Evolutionary conservation across 2,888 invertebrate genomes (phyloP), one percentile per base, ranked within the genome.

Genomic region (Tetropium fuscum): DNA sequence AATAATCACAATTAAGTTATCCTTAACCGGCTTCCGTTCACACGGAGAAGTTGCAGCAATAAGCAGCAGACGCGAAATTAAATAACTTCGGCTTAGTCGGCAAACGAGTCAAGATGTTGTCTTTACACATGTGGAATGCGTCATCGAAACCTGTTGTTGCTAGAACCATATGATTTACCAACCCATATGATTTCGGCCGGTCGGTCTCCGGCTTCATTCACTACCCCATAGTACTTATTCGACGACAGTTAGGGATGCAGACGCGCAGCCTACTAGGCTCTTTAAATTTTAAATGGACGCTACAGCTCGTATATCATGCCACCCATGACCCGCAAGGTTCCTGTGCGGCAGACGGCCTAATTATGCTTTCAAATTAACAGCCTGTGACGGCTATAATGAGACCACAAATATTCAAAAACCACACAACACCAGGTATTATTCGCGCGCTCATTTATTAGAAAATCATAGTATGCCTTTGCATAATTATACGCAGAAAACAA

Each of bases 201-300:
- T n/a, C n/a, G n/a, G n/a, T 30, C 49, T 56, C 43, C 22, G 49
- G 34, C 43, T 40, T 57, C 56, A 49, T 57, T 49, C 56, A 40
- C 56, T 18, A 57, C 55, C 45, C 44, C 45, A 41, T 43, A 34
- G 30, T 32, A 43, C 53, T 53, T 25, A 54, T 32, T 32, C 41
- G 40, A 56, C 48, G 55, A 41, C 41, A 45, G 40, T 48, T 48
- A 40, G 41, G 49, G 49, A 53, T 53, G 43, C 20, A 53, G 53
- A 32, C 53, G 11, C 34, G 32, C 34, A 32, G 36, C 11, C 8
- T 6, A 43, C 44, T 34, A 25, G 32, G 57, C 63, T 53, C 58
- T 63, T 63, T 63, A 70, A 70, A 70, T 66, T 70, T 70, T 70
- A 70, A 70, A 70, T 66, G 55, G 63, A 66, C 66, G 47, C 36